Evolutionary conservation across 2,113 vertebrate genomes (phyloP).

Genomic region (Pterophyllum scalare): DNA sequence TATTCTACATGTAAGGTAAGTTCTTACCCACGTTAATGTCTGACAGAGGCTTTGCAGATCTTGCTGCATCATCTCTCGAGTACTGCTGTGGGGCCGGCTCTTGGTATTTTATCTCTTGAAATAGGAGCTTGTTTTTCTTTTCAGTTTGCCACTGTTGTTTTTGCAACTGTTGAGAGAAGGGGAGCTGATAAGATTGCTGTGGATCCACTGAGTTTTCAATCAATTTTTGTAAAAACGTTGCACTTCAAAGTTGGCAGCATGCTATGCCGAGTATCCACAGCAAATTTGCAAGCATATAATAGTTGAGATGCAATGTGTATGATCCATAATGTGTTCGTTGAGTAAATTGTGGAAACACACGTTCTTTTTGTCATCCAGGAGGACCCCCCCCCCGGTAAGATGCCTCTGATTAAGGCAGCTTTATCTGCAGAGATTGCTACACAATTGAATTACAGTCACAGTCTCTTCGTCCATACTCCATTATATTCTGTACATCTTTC

Average conservation of each 20-base stretch:
- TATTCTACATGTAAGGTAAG: background rate
- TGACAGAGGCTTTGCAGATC: background rate
- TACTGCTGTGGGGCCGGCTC: background rate
- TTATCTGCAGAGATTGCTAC: background rate
- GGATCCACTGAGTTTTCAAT: constrained; percentile 51
- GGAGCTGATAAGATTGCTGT: background rate
- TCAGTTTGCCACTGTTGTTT: constrained; percentile 15
- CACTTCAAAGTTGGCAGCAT: constrained; percentile 1
- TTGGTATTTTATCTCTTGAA: constrained; percentile 9
- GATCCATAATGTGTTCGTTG: background rate
- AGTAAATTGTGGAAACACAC: constrained; percentile 1
- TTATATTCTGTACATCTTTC: constrained; percentile 27
- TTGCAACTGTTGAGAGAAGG: constrained; percentile 6
- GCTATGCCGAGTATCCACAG: constrained; percentile 13
- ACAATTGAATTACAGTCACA: background rate
- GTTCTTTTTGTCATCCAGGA: background rate
- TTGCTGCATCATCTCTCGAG: background rate
- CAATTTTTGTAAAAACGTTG: constrained; percentile 34
- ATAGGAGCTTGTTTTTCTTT: constrained; percentile 27
- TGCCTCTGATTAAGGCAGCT: background rate
- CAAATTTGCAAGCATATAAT: constrained; percentile 29
- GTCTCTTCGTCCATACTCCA: background rate
- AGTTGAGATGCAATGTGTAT: background rate
- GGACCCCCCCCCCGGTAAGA: background rate
- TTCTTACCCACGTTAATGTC: background rate